Evolutionary conservation across 2,888 invertebrate species (phyloP).

Genomic region (Chirona hameri): DNA sequence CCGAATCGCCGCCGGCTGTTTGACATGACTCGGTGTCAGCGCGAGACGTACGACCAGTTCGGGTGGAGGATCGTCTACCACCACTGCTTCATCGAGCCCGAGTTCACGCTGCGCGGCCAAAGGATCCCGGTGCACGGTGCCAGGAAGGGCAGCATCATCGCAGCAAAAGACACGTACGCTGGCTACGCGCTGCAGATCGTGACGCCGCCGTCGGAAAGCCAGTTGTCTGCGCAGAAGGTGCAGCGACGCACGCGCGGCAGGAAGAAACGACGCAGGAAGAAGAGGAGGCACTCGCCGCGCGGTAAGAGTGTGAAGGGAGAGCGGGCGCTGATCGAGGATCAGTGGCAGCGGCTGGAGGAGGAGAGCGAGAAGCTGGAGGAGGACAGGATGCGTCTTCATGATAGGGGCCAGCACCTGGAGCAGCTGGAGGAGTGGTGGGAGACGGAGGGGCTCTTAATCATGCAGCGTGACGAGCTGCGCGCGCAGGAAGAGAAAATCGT

Average conservation of each 20-base stretch:
- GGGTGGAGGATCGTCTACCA: neutral
- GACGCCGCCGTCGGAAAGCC: neutral
- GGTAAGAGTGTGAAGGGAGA: neutral
- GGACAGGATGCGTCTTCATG: neutral
- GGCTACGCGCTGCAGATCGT: neutral
- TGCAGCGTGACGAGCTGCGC: neutral
- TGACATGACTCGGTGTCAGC: neutral
- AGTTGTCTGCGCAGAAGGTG: neutral
- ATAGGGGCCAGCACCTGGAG: neutral
- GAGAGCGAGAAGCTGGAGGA: neutral
- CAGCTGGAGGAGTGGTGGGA: constrained; percentile 6
- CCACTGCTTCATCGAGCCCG: neutral
- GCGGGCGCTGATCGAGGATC: neutral
- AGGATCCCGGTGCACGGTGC: neutral
- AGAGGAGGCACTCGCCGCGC: neutral
- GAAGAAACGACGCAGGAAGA: neutral
- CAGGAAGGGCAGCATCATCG: neutral
- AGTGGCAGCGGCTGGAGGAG: constrained; percentile 6
- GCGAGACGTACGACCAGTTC: constrained; percentile 4
- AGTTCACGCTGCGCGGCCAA: neutral
- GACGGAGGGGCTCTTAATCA: neutral
- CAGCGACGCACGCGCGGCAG: neutral
- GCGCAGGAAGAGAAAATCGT: neutral
- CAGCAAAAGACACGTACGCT: neutral
- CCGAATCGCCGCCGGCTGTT: neutral